A percentile compares a stretch with the other conserved stretches of the same genome.
Evolutionary conservation across 2,113 vertebrate species (phyloP).

Genomic region (Microcebus murinus): DNA sequence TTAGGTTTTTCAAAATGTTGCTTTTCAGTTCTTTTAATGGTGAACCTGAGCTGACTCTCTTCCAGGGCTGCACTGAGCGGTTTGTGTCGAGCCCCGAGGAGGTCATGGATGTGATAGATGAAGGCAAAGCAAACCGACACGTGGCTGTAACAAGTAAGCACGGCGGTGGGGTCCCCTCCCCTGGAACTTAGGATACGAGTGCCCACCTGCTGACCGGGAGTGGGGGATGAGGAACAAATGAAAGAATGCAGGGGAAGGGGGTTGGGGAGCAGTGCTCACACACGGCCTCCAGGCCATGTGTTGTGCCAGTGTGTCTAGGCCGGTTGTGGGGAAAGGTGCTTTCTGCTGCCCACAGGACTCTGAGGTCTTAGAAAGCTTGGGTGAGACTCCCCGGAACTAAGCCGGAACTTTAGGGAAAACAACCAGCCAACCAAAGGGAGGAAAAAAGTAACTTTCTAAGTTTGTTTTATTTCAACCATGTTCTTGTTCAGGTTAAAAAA

Average conservation of each 20-base stretch:
- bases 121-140: conserved; percentile 96
- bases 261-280: neutral
- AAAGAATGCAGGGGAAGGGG: neutral
- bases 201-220: neutral
- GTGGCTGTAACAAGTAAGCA: conserved; percentile 97
- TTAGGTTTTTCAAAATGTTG: neutral
- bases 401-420: neutral
- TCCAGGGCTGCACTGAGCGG: conserved; percentile 96
- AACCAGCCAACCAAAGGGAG: neutral
- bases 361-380: neutral
- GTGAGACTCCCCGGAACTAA: neutral
- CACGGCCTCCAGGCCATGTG: fast-evolving
- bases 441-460: neutral
- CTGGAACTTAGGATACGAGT: neutral
- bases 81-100: conserved; percentile 98
- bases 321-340: neutral
- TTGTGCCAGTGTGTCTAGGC: fast-evolving
- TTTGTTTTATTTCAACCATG: conserved; percentile 3
- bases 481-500: neutral
- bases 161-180: neutral
- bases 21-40: neutral
- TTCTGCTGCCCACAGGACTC: neutral
- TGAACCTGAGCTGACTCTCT: neutral
- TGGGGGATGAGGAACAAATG: neutral
- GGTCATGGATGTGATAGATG: conserved; percentile 98